Evolutionary conservation across 2,113 vertebrate species (phyloP).

Genomic region (Sterna hirundo): DNA sequence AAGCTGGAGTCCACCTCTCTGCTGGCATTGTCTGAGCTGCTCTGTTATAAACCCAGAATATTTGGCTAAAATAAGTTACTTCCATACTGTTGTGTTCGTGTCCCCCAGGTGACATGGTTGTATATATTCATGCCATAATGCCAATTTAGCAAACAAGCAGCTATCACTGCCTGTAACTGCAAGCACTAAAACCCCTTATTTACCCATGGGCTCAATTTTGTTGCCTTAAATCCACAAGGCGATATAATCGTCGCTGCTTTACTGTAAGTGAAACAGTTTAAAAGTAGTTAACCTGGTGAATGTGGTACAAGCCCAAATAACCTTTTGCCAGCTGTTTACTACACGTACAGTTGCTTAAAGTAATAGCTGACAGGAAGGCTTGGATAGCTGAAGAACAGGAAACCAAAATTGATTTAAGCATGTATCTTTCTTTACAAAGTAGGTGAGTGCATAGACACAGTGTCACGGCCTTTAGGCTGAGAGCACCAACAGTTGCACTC

Average conservation of each 20-base stretch:
- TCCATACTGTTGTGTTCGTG: background rate
- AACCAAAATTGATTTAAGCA: background rate
- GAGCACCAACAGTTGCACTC: background rate
- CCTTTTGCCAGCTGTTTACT: background rate
- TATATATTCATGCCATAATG: background rate
- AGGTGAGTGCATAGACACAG: background rate
- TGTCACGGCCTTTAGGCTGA: background rate
- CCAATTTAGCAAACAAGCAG: background rate
- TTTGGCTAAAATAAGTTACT: background rate
- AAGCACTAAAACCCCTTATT: background rate
- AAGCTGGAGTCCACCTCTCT: background rate
- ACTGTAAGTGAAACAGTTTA: background rate
- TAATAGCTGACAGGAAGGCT: background rate
- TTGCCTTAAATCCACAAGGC: background rate
- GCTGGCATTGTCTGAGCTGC: background rate
- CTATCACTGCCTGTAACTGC: background rate
- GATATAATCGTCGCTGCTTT: background rate
- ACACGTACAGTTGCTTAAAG: background rate
- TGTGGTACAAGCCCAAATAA: background rate
- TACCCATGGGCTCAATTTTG: background rate
- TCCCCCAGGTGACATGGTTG: background rate
- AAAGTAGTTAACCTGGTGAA: background rate
- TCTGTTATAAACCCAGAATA: background rate
- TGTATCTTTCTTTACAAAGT: background rate
- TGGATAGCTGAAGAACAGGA: background rate